Evolutionary conservation across 2,888 invertebrate genomes (phyloP).

Genomic region (Dione vanillae): DNA sequence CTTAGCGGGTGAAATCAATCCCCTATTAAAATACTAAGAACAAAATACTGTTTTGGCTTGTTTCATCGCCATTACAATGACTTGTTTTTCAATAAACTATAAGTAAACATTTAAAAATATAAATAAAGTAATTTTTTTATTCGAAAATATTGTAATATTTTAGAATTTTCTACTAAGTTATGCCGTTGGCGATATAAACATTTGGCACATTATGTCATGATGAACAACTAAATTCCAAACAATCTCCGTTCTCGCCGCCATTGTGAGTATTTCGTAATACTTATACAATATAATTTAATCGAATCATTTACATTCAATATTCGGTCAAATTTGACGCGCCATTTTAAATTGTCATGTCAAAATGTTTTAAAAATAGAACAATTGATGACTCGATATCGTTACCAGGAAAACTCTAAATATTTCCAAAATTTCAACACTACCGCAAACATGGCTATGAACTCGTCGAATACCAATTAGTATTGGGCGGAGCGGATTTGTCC

Average conservation of each 20-base stretch:
- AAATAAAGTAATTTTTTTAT: conserved; percentile 17
- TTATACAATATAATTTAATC: conserved; percentile 24
- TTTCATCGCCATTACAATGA: conserved; percentile 28
- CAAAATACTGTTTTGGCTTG: conserved; percentile 40
- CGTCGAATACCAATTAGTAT: conserved; percentile 91
- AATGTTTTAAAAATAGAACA: conserved; percentile 28
- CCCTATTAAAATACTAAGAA: conserved; percentile 47
- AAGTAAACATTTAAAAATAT: conserved; percentile 15
- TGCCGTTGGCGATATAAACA: conserved; percentile 13
- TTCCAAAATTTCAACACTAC: conserved; percentile 42
- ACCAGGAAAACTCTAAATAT: conserved; percentile 41
- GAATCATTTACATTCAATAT: conserved; percentile 18
- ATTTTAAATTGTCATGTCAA: conserved; percentile 18
- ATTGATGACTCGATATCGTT: conserved; percentile 42
- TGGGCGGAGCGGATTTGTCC: conserved; percentile 87
- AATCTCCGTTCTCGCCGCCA: conserved; percentile 12
- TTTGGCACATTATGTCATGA: conserved; percentile 27
- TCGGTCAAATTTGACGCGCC: conserved; percentile 3
- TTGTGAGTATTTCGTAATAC: conserved; percentile 30
- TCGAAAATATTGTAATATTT: background rate
- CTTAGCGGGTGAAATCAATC: conserved; percentile 52
- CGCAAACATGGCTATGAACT: conserved; percentile 86
- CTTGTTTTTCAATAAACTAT: background rate
- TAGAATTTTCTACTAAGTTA: conserved; percentile 10
- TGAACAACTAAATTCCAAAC: conserved; percentile 19